Evolutionary conservation across 2,888 invertebrate species (phyloP), one percentile per base, ranked within the genome.

Genomic region (Stenodema calcarata): DNA sequence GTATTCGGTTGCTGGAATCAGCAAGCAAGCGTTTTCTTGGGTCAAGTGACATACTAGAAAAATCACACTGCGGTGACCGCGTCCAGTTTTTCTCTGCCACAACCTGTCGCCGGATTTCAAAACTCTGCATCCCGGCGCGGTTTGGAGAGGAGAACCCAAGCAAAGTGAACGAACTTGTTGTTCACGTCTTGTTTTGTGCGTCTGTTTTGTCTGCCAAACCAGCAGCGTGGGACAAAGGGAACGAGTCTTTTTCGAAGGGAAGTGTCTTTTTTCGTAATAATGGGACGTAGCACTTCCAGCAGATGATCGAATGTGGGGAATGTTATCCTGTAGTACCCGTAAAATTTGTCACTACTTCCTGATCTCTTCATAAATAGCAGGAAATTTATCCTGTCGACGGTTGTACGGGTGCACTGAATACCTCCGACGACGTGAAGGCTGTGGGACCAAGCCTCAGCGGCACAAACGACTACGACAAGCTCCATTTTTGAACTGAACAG

Each of bases 91-190:
- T n/a, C n/a, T n/a, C n/a, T n/a, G n/a, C n/a, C n/a, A n/a, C n/a
- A n/a, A n/a, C n/a, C n/a, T n/a, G n/a, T n/a, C n/a, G n/a, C n/a
- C n/a, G n/a, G n/a, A n/a, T n/a, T n/a, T n/a, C n/a, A n/a, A n/a
- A n/a, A n/a, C n/a, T n/a, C n/a, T n/a, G n/a, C n/a, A n/a, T n/a
- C n/a, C n/a, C n/a, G 87, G 87, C 88, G 93, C 91, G 87, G 93
- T 93, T 90, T 93, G 93, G 81, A 96, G 96, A 92, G 97, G 97
- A 89, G 98, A 97, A 93, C 99, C 99, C 91, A 99, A 93, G 92
- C 98, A 98, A n/a, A n/a, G n/a, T n/a, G n/a, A n/a, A n/a, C n/a
- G n/a, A n/a, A n/a, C n/a, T n/a, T n/a, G n/a, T n/a, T n/a, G n/a
- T n/a, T n/a, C n/a, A n/a, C n/a, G n/a, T n/a, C n/a, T n/a, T n/a